Percentiles rank a stretch among this genome's conserved stretches.
These are phyloP conservation scores for Alligator mississippiensis DNA, from an alignment of 2,113 vertebrate genomes.

Conservation along the genomic window DNA sequence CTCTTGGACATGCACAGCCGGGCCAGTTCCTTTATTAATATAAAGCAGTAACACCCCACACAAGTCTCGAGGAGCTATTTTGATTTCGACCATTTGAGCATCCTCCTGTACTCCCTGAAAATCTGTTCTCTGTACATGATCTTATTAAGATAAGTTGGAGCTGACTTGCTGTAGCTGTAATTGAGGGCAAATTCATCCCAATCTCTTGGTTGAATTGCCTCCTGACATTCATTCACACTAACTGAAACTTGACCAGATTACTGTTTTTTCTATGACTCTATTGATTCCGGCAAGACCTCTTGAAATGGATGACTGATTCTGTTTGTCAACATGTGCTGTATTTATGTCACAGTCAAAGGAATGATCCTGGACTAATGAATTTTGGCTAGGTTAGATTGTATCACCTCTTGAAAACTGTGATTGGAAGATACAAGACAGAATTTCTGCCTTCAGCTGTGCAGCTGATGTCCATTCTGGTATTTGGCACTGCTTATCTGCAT, in stretches of 20 bases:
- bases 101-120: background rate
- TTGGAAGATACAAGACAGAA: background rate
- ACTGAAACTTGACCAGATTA: background rate
- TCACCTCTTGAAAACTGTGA: background rate
- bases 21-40: background rate
- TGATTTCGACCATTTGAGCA: background rate
- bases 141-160: background rate
- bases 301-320: conserved; percentile 14
- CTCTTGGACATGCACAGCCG: background rate
- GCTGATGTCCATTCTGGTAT: background rate
- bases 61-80: background rate
- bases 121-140: background rate
- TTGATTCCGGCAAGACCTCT: background rate
- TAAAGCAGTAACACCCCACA: conserved; percentile 1
- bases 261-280: conserved; percentile 6
- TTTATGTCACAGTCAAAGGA: conserved; percentile 13
- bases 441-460: background rate
- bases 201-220: background rate
- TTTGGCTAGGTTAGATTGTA: background rate
- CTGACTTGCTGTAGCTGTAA: background rate
- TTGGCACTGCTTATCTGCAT: background rate
- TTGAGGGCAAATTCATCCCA: conserved; percentile 25
- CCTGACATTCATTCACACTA: background rate
- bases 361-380: background rate
- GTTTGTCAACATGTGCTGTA: background rate